Percentiles rank a stretch among this genome's conserved stretches.
phyloP scores from a whole-genome alignment of 2,113 vertebrate genomes.

The Scortum barcoo region DNA sequence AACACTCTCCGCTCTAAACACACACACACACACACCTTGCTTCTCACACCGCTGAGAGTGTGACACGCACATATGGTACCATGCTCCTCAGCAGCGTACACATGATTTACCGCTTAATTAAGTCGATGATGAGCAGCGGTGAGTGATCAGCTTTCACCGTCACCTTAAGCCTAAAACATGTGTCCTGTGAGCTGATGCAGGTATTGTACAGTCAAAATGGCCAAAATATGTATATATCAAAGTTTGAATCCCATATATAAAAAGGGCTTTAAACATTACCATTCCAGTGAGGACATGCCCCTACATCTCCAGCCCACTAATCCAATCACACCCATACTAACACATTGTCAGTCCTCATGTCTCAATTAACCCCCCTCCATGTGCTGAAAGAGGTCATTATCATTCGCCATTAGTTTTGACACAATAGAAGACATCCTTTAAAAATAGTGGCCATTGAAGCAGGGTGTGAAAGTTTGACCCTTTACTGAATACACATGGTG shows the following conservation, averaged over 20 bases:
- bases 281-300: neutral
- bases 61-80: constrained; percentile 52
- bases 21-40: constrained; percentile 21
- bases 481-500: constrained; percentile 15
- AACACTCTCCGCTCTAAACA: neutral
- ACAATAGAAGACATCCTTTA: neutral
- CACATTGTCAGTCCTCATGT: neutral
- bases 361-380: constrained; percentile 27
- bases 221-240: neutral
- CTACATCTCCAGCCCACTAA: constrained; percentile 11
- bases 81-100: constrained; percentile 27
- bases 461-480: constrained; percentile 15
- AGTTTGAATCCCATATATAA: neutral
- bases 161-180: neutral
- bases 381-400: constrained; percentile 9
- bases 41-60: constrained; percentile 39
- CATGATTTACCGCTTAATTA: constrained; percentile 54
- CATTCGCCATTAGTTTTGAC: constrained; percentile 17
- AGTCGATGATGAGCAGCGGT: constrained; percentile 15
- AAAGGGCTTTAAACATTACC: neutral
- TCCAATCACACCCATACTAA: constrained; percentile 4
- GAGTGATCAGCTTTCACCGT: constrained; percentile 14
- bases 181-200: neutral
- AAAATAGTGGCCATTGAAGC: constrained; percentile 25
- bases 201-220: neutral